Percentiles rank a stretch among this genome's conserved stretches.
phyloP scores from a whole-genome alignment of 2,113 vertebrate genomes.

The Rana temporaria region DNA sequence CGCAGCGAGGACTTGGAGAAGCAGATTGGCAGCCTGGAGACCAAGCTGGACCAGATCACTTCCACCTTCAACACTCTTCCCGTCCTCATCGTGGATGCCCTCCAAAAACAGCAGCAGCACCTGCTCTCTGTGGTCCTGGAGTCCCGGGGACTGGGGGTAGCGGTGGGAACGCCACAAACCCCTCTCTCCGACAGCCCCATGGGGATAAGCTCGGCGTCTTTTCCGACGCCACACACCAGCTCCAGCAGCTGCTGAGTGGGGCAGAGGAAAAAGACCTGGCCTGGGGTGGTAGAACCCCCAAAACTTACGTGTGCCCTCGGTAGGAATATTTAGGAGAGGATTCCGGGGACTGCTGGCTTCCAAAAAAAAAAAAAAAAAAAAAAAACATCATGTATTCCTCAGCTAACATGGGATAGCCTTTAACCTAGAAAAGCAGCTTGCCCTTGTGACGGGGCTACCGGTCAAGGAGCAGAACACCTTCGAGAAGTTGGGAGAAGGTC shows the following conservation, averaged over 20 bases:
- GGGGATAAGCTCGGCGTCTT: constrained; percentile 79
- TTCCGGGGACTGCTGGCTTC: constrained; percentile 15
- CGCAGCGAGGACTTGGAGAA: constrained; percentile 97
- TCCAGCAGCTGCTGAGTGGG: constrained; percentile 87
- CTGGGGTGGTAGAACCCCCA: neutral
- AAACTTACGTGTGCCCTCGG: neutral
- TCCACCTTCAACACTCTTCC: constrained; percentile 88
- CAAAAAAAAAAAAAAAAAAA: constrained; percentile 2
- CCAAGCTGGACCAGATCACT: constrained; percentile 91
- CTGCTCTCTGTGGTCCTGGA: constrained; percentile 86
- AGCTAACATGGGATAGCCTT: constrained; percentile 17
- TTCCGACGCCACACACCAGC: constrained; percentile 86
- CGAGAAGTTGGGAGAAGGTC: neutral
- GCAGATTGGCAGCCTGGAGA: constrained; percentile 92
- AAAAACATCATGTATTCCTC: constrained; percentile 33
- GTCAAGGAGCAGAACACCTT: constrained; percentile 3
- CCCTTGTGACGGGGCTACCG: neutral
- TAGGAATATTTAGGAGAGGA: constrained; percentile 19
- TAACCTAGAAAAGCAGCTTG: neutral
- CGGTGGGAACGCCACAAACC: constrained; percentile 73
- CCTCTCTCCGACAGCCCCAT: constrained; percentile 79
- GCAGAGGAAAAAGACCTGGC: constrained; percentile 2
- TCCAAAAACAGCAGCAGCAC: constrained; percentile 91
- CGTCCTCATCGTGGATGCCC: constrained; percentile 85
- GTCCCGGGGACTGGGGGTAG: constrained; percentile 70